Evolutionary conservation across 2,888 invertebrate species (phyloP).

Genomic region (Koerneria pararmatus): DNA sequence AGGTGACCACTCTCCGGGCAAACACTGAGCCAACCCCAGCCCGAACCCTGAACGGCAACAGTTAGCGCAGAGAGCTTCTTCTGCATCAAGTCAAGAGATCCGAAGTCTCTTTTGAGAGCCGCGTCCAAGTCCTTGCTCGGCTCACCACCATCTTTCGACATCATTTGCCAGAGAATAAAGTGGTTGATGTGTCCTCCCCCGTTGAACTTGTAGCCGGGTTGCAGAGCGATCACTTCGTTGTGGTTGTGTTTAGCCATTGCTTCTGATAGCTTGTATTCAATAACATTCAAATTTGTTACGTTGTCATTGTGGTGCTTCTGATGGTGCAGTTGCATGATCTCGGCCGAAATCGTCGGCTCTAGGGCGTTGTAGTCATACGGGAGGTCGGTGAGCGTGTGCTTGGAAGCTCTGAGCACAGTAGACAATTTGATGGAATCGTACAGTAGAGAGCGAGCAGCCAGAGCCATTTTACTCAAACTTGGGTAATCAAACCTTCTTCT

Average conservation of each 20-base stretch:
- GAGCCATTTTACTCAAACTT: no score
- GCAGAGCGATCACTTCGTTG: constrained; percentile 71
- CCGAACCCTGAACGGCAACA: constrained; percentile 81
- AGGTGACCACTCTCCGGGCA: constrained; percentile 72
- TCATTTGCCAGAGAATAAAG: constrained; percentile 81
- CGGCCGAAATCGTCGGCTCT: constrained; percentile 88
- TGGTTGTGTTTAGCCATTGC: constrained; percentile 69
- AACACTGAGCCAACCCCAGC: constrained; percentile 98
- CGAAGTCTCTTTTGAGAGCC: constrained; percentile 71
- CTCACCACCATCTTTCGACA: constrained; percentile 49
- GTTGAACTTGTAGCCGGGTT: constrained; percentile 87
- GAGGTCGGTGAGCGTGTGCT: constrained; percentile 83
- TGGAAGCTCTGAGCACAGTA: constrained; percentile 58
- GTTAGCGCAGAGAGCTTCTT: constrained; percentile 75
- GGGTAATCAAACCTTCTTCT: no score
- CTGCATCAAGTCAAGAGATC: constrained; percentile 81
- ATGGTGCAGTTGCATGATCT: constrained; percentile 96
- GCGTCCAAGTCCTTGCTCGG: constrained; percentile 45
- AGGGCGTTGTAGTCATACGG: constrained; percentile 90
- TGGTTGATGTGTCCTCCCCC: constrained; percentile 99
- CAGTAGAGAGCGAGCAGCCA: no score
- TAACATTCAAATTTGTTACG: constrained; percentile 86
- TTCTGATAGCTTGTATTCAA: constrained; percentile 83
- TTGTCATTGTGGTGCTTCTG: constrained; percentile 95
- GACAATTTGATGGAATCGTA: no score